Base-by-base conservation (phyloP, 2,113 vertebrate genomes). In the Gambusia holbrooki region DNA sequence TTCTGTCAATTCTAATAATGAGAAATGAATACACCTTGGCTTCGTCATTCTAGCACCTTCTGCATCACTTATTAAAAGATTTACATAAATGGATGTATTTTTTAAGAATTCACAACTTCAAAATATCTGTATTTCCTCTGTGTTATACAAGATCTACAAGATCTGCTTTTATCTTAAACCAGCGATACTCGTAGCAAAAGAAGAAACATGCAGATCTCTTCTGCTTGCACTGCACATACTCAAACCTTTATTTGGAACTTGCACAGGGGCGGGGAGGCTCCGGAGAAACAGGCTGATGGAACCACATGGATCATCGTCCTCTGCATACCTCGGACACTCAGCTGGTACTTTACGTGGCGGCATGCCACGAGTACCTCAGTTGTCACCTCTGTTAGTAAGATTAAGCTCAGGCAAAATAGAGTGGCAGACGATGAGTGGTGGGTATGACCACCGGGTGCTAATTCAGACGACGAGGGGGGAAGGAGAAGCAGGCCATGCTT, bases 301-400 rank as follows among this genome's bases (percentile, higher is more conserved):
- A 84, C 78, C 75, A 69, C 71, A 71, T 37, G 74, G 76, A 81
- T 82, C 85, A 73, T 87, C 79, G 63, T 88, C 83, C 66, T 48
- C 45, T 9, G 45, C 80, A 84, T 74, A 86, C 77, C 87, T 89
- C 82, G 81, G 84, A 88, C 84, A 80, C 69, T 74, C 64, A 79
- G 82, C 86, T 78, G 80, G 83, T 74, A 79, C n/a, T 71, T 79
- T 86, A 77, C 67, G 75, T 3, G 32, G 80, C 69, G 73, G 79
- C 71, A 79, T 81, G 76, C 87, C 86, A 79, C 67, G n/a, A 85
- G 76, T 74, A 77, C 87, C 85, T 91, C 85, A 80, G 81, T 77
- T 84, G 85, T 89, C 90, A 91, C 88, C 88, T 88, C 85, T 70
- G 83, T 84, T 86, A 62, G 86, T 80, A 30, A 87, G 88, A 89